phyloP scores from a whole-genome alignment of 2,888 invertebrate species.

The Lepidochrysops patricia region DNA sequence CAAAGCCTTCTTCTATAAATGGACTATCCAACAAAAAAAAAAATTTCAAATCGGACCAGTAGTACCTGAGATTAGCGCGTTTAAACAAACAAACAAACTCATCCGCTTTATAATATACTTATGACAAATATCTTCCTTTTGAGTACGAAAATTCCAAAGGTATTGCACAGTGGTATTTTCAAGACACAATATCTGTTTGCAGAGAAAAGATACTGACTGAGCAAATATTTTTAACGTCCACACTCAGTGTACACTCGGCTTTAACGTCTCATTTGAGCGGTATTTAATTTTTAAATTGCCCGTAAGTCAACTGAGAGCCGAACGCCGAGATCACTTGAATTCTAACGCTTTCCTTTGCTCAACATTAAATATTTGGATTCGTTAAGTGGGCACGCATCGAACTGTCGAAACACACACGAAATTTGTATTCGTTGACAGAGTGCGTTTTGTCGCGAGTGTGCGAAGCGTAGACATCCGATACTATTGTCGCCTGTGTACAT shows the following conservation, averaged over 20 bases:
- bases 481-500: constrained; percentile 33
- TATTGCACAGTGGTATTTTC: neutral
- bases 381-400: constrained; percentile 71
- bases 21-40: too few species aligned
- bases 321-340: constrained; percentile 70
- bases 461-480: constrained; percentile 43
- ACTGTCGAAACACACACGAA: constrained; percentile 55
- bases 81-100: too few species aligned
- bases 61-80: too few species aligned
- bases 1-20: too few species aligned
- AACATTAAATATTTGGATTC: constrained; percentile 71
- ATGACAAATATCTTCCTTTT: too few species aligned
- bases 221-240: constrained; percentile 1
- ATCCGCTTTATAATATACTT: too few species aligned
- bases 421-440: constrained; percentile 63
- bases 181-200: neutral
- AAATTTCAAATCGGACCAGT: too few species aligned
- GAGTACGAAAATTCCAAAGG: neutral
- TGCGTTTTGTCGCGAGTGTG: constrained; percentile 37
- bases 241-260: constrained; percentile 33
- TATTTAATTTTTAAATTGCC: constrained; percentile 71
- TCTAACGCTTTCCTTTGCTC: constrained; percentile 74
- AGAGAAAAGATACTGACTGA: neutral
- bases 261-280: constrained; percentile 62
- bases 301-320: constrained; percentile 64